These are phyloP conservation scores for Pteronura brasiliensis DNA, from an alignment of 2,113 vertebrate species.

Conservation along the genomic window DNA sequence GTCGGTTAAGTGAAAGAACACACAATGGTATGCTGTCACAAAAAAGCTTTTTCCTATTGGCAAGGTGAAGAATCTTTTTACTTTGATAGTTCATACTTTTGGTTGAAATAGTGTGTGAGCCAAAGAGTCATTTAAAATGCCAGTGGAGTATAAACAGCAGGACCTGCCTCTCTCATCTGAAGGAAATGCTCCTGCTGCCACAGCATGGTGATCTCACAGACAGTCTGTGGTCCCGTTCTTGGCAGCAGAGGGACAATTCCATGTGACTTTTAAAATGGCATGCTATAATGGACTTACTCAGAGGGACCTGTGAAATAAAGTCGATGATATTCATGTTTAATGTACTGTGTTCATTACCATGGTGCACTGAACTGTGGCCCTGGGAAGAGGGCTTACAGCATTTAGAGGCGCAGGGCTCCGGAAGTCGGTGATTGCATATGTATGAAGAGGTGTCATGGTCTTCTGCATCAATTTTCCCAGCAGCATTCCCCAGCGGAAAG, in stretches of 20 bases:
- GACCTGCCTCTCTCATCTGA: background rate
- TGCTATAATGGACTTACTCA: background rate
- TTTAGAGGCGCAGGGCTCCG: background rate
- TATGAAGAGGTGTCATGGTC: background rate
- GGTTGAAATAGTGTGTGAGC: background rate
- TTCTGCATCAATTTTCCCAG: background rate
- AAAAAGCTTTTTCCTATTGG: background rate
- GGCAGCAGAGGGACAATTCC: background rate
- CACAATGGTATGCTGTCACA: background rate
- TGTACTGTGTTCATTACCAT: background rate
- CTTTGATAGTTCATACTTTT: background rate
- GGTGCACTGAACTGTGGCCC: background rate
- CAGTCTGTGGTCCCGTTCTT: background rate
- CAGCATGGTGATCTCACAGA: background rate
- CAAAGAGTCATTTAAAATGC: background rate
- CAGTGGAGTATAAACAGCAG: background rate
- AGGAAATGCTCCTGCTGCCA: background rate
- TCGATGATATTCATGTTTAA: conserved; percentile 8
- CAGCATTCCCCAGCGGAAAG: background rate
- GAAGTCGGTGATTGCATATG: background rate
- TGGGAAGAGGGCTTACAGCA: background rate
- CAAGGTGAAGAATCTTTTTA: background rate
- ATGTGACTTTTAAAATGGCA: background rate
- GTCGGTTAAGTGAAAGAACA: background rate
- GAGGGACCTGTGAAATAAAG: background rate